Percentiles rank a stretch among this genome's conserved stretches.
These are phyloP conservation scores for Pemphredon lugubris DNA, from an alignment of 2,888 invertebrate species.

Conservation along the genomic window DNA sequence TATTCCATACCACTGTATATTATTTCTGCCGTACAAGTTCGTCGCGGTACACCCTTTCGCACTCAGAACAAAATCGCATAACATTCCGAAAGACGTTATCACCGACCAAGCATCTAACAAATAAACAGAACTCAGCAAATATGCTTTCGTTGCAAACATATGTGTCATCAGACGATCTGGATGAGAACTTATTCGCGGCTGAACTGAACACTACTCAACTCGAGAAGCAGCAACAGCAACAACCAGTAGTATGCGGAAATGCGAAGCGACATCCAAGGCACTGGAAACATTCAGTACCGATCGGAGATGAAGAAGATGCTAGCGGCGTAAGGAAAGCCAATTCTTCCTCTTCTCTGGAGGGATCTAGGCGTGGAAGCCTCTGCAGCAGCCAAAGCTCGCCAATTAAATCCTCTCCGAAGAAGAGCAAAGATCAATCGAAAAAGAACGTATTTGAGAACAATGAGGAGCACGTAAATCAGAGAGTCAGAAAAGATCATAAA, in stretches of 20 bases:
- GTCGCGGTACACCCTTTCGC: too few species aligned
- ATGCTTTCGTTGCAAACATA: conserved; percentile 58
- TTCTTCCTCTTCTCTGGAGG: conserved; percentile 71
- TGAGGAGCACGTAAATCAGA: conserved; percentile 66
- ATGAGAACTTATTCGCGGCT: conserved; percentile 77
- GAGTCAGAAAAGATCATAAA: conserved; percentile 66
- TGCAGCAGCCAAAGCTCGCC: conserved; percentile 76
- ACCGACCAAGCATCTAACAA: too few species aligned
- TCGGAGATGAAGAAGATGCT: conserved; percentile 74
- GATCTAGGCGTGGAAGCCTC: conserved; percentile 74
- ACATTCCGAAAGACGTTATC: too few species aligned
- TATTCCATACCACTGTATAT: neutral
- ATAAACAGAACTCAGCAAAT: conserved; percentile 41
- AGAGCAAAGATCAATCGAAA: conserved; percentile 68
- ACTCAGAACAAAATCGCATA: too few species aligned
- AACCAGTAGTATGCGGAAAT: conserved; percentile 51
- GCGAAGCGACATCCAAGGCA: conserved; percentile 74
- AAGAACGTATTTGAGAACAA: conserved; percentile 43
- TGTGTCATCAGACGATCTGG: conserved; percentile 80
- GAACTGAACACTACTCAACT: conserved; percentile 66
- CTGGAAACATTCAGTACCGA: conserved; percentile 74
- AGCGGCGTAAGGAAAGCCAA: conserved; percentile 55
- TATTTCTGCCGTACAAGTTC: neutral
- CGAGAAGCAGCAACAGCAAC: conserved; percentile 62
- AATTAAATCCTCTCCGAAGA: conserved; percentile 73